Evolutionary conservation across 2,113 vertebrate species (phyloP), one percentile per base, ranked within the genome.

Genomic region (Bothrops jararaca): DNA sequence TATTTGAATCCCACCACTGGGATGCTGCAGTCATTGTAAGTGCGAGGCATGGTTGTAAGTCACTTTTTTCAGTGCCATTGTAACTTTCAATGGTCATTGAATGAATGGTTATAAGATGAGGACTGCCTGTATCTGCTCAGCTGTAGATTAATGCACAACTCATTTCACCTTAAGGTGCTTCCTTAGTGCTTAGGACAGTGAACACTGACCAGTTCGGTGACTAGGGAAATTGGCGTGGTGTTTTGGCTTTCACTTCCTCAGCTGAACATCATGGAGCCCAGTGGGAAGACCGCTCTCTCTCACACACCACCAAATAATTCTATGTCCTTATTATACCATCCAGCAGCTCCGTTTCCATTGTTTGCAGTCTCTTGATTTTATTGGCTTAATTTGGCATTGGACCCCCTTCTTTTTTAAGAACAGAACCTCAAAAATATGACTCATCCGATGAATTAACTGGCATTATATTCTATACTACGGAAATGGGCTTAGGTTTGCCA

Each of bases 321-420:
- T 23, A 90, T 1, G 0, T 1, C 1, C 3, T 88, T 0, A 0
- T 4, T 94, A 5, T 8, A 22, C 10, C 1, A 57, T 2, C 2
- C 85, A 2, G 92, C 91, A 34, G n/a, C 42, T 91, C 18, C 7
- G 5, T 24, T 92, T 2, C 58, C 58, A 1, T 50, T 92, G 48
- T 92, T 89, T 54, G 39, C 9, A 3, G 7, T 85, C 3, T 20
- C 34, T 80, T 1, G 87, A 91, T 4, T 34, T 20, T 57, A 15
- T n/a, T 45, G 92, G 92, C 54, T 56, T n/a, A 18, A 88, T 20
- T 52, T 23, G 15, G n/a, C 53, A 54, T 53, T 56, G 87, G 52
- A 20, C 52, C 7, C 18, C 29, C 22, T 34, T 42, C 50, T 15
- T 29, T 89, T 89, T 42, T 45, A 56, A 45, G 22, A 13, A 12